Evolutionary conservation across 2,113 vertebrate genomes (phyloP).

Genomic region (Jaculus jaculus): DNA sequence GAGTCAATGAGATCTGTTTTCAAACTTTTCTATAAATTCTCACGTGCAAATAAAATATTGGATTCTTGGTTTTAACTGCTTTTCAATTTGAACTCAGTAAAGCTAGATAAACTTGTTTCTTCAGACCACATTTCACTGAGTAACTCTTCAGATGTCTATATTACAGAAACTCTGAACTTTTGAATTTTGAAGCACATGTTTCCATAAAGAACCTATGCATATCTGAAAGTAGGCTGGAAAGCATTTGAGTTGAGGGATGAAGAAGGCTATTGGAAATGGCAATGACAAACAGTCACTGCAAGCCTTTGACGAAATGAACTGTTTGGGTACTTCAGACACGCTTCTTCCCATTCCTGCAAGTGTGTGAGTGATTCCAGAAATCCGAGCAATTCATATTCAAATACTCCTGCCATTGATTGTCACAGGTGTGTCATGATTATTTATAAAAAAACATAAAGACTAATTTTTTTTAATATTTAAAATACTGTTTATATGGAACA

Average conservation of each 20-base stretch:
- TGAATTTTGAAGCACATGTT: conserved; percentile 8
- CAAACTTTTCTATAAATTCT: background rate
- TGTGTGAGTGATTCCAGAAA: background rate
- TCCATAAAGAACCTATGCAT: background rate
- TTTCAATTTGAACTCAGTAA: conserved; percentile 18
- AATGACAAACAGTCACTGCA: conserved; percentile 37
- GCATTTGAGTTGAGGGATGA: background rate
- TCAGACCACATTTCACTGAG: background rate
- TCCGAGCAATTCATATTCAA: conserved; percentile 52
- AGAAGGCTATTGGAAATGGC: background rate
- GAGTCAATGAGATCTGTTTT: background rate
- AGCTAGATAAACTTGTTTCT: background rate
- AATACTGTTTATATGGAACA: conserved; percentile 52
- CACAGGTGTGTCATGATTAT: conserved; percentile 17
- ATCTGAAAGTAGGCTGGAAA: background rate
- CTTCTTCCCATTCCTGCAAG: background rate
- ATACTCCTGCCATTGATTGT: background rate
- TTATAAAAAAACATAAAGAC: conserved; percentile 25
- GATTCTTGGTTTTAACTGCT: background rate
- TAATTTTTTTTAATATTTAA: conserved; percentile 64
- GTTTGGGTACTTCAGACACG: background rate
- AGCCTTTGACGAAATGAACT: conserved; percentile 29
- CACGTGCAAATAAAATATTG: background rate
- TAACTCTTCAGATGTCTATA: background rate
- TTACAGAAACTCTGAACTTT: background rate